Percentiles rank a stretch among this genome's conserved stretches.
These are phyloP conservation scores for Chamaea fasciata DNA, from an alignment of 2,113 vertebrate genomes.

Conservation along the genomic window DNA sequence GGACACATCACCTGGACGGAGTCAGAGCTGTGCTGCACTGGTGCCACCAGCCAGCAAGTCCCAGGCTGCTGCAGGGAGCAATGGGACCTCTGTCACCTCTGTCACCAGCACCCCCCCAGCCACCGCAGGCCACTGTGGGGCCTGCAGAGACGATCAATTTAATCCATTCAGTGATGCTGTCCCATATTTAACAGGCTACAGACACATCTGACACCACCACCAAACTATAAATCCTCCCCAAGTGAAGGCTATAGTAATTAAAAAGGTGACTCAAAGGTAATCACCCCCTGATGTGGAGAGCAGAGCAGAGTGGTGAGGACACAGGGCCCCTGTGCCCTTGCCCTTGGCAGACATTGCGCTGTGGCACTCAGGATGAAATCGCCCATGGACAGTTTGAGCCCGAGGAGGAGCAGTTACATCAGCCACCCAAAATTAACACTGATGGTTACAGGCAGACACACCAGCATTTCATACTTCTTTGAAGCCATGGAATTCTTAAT, in stretches of 20 bases:
- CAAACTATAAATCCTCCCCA: not conserved
- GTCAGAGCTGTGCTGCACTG: not conserved
- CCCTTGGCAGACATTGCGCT: not conserved
- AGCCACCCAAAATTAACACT: not conserved
- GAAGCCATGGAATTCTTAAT: not conserved
- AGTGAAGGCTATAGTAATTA: not conserved
- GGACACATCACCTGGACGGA: accelerated
- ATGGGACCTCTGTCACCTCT: not conserved
- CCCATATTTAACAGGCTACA: not conserved
- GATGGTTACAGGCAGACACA: not conserved
- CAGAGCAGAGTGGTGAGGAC: accelerated
- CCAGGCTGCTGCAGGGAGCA: not conserved
- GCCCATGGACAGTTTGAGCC: not conserved
- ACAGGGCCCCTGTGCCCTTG: not conserved
- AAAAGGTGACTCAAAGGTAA: not conserved
- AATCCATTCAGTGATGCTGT: not conserved
- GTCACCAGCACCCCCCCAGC: not conserved
- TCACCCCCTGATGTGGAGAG: not conserved
- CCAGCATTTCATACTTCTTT: not conserved
- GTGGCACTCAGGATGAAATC: accelerated
- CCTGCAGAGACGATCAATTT: not conserved
- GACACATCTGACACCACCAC: not conserved
- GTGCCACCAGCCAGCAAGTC: too few species aligned
- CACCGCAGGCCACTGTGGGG: not conserved
- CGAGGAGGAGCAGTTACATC: not conserved